Evolutionary conservation across 2,888 invertebrate genomes (phyloP), one percentile per base, ranked within the genome.

Genomic region (Doris montereyensis): DNA sequence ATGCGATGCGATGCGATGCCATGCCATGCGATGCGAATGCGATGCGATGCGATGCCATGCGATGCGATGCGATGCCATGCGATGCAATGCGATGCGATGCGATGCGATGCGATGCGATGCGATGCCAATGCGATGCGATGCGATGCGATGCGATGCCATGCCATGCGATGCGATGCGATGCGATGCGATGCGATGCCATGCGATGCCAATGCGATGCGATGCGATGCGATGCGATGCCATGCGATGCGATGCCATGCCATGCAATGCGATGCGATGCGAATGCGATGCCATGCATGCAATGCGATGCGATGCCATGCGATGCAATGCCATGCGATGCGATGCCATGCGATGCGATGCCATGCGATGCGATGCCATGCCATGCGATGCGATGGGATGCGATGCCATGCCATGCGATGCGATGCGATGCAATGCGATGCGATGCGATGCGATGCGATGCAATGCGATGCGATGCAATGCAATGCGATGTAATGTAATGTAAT

Each of bases 301-400:
- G 17, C 52, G 17, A 41, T 62, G 41, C 72, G 73, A 72, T 65
- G 26, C 72, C 82, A 78, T 77, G 77, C 79, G 81, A 81, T 79
- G 74, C 77, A 81, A 79, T 72, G 68, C 78, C 80, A 78, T 74
- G 72, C 80, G 81, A 80, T 80, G 78, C 79, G 82, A 81, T 81
- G 70, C 79, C 77, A 70, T 70, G 34, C 70, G 34, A 32, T 70
- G 34, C 34, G 17, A 70, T 70, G 34, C 70, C 30, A 32, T 70
- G 8, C 32, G 34, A 65, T 24, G 62, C 62, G 26, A 65, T 65
- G 26, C 26, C 2, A 13, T 41, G 17, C 52, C 5, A 41, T 41
- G 17, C 52, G 17, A 41, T 41, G 17, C 52, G 17, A 41, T 41
- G 17, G 8, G 17, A 41, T 41, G 17, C 52, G 17, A 41, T 41